A percentile compares a stretch with the other conserved stretches of the same genome.
Evolutionary conservation across 2,113 vertebrate species (phyloP).

Genomic region (Grallaria varia): DNA sequence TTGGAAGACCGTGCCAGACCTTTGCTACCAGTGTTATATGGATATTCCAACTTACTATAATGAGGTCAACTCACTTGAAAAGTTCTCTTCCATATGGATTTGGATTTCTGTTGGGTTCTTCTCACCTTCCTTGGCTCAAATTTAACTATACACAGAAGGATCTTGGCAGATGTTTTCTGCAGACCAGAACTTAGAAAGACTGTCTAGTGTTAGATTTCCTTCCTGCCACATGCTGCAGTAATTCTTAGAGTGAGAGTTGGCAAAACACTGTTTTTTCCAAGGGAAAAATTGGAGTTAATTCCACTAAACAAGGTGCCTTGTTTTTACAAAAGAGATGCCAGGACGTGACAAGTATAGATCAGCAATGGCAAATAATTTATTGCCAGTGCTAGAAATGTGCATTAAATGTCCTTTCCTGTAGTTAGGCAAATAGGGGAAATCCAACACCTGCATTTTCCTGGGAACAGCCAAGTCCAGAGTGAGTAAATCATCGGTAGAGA

Average conservation of each 20-base stretch:
- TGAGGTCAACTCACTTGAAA: background rate
- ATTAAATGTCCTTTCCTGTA: background rate
- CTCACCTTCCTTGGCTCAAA: background rate
- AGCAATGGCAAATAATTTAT: background rate
- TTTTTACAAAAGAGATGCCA: background rate
- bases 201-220: background rate
- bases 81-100: background rate
- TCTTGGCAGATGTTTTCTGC: background rate
- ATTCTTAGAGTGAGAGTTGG: background rate
- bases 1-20: background rate
- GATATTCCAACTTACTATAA: background rate
- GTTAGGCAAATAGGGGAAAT: background rate
- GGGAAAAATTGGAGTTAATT: background rate
- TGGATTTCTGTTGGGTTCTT: background rate
- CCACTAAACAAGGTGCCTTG: background rate
- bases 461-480: background rate
- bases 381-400: background rate
- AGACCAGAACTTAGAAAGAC: background rate
- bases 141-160: background rate
- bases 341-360: background rate
- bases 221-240: background rate
- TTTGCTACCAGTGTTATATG: background rate
- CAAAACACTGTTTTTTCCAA: background rate
- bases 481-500: background rate
- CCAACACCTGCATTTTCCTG: background rate